These are phyloP conservation scores for Ammospiza maritima DNA, from an alignment of 2,797 vertebrate genomes.

Conservation along the genomic window DNA sequence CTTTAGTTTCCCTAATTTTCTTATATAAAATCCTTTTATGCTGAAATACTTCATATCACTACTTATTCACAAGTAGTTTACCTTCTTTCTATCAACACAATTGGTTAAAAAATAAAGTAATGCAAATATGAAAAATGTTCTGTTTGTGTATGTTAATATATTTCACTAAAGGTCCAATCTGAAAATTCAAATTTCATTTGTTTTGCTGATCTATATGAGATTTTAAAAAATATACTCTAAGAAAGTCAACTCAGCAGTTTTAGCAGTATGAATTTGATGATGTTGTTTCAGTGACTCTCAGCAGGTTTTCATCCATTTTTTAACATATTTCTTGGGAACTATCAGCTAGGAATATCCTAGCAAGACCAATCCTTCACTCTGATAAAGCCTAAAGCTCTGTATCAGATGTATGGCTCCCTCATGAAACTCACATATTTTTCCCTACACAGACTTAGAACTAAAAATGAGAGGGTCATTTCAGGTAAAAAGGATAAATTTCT, in stretches of 20 bases:
- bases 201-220: not conserved
- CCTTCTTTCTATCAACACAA: not conserved
- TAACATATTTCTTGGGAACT: not conserved
- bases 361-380: not conserved
- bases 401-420: not conserved
- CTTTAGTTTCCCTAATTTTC: not conserved
- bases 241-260: not conserved
- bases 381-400: not conserved
- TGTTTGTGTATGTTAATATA: not conserved
- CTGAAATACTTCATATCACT: not conserved
- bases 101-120: not conserved
- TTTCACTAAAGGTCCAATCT: not conserved
- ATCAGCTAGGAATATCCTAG: not conserved
- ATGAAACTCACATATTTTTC: not conserved
- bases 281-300: not conserved
- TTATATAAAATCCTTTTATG: not conserved
- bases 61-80: not conserved
- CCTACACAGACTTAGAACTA: not conserved
- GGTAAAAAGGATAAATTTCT: conserved; percentile 8
- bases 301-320: not conserved
- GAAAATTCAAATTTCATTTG: not conserved
- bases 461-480: conserved; percentile 16
- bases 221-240: not conserved
- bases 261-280: not conserved
- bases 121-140: not conserved